Evolutionary conservation across 2,113 vertebrate genomes (phyloP), one percentile per base, ranked within the genome.

Genomic region (Dascyllus trimaculatus): DNA sequence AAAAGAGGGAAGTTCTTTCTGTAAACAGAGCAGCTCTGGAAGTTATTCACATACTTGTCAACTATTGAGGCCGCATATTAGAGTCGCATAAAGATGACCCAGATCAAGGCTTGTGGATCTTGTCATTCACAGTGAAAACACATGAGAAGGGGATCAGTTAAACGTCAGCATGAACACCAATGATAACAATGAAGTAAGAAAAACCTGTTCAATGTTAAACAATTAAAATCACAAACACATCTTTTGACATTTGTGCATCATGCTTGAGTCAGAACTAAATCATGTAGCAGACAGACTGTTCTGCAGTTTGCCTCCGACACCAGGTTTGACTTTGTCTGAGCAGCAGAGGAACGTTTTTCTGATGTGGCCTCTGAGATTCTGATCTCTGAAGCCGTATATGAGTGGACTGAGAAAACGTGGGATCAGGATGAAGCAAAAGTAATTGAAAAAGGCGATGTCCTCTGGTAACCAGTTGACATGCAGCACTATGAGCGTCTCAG

Each of bases 341-440:
- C 48, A 86, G 81, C 81, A 88, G 62, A 78, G 51, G 7, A 93
- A 29, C 0, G 25, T 71, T 69, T 79, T 90, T 24, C 35, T 13
- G 11, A 95, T 84, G 74, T 85, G 71, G 17, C 11, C 63, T 13
- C 88, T 85, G 6, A 95, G 83, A 25, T 21, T 87, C 75, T 92
- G 81, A 59, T 95, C 94, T 48, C 94, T 85, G 9, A 94, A 86
- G 59, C 94, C 93, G 0, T 95, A 95, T 64, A 95, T 94, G 59
- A 95, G 90, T 0, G 94, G 94, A 65, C 93, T 95, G 68, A 95
- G 93, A 24, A 93, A 91, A 19, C 92, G 93, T 0, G 94, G 94
- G 25, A 93, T 54, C 2, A 95, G 67, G 2, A 94, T 51, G 54
- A 95, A 94, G 46, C 88, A 89, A 66, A 95, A 93, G 63, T 60